Conservation (phyloP, 2,113 vertebrate species). For the Tragulus kanchil region DNA sequence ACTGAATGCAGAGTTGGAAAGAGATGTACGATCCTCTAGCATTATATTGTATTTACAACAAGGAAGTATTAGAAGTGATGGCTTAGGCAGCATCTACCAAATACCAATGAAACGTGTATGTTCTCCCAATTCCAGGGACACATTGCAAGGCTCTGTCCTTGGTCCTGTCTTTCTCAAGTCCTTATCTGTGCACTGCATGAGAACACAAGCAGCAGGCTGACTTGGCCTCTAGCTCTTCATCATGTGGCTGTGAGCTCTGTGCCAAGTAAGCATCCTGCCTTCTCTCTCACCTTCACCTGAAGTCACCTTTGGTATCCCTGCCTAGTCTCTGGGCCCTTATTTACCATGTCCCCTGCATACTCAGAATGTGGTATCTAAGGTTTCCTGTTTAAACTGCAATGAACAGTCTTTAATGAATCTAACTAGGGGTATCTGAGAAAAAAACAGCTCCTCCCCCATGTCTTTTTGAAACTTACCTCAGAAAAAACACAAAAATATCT, state of each 20-base stretch:
- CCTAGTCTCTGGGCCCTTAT: not conserved
- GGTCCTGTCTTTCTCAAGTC: constrained; percentile 27
- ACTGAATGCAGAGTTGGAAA: not conserved
- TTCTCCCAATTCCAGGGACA: not conserved
- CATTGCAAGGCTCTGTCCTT: constrained; percentile 30
- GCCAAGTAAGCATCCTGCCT: not conserved
- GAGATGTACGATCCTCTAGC: not conserved
- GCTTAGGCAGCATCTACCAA: not conserved
- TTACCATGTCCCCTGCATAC: not conserved
- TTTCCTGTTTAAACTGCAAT: not conserved
- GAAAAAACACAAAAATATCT: not conserved
- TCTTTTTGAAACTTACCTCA: not conserved
- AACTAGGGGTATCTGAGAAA: not conserved
- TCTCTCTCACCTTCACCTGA: constrained; percentile 4
- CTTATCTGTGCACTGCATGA: not conserved
- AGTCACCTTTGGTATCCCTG: not conserved
- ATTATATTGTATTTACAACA: not conserved
- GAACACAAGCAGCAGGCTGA: not conserved
- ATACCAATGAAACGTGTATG: not conserved
- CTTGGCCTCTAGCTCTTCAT: not conserved
- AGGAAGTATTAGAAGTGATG: not conserved
- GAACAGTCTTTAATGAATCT: not conserved
- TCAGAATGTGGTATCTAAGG: not conserved
- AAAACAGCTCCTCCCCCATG: not conserved
- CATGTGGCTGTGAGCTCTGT: not conserved